These are phyloP conservation scores for Cryptotis parvus DNA, from an alignment of 2,113 vertebrate genomes.

Conservation along the genomic window DNA sequence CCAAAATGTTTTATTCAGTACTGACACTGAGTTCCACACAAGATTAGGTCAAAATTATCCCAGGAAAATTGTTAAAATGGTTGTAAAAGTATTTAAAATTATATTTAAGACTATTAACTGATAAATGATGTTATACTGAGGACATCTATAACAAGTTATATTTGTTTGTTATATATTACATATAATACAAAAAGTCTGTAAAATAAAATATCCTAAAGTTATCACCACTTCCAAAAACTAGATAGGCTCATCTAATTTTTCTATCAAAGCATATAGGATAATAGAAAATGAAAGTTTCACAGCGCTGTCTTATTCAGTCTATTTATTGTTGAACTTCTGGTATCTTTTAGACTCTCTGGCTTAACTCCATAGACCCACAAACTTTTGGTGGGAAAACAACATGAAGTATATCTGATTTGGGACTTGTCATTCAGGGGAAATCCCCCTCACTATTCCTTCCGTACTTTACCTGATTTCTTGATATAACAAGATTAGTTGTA, in stretches of 20 bases:
- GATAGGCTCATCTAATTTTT: not conserved
- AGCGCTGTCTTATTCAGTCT: not conserved
- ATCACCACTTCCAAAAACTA: not conserved
- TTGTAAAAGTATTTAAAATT: not conserved
- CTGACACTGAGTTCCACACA: not conserved
- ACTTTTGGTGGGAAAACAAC: not conserved
- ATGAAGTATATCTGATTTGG: not conserved
- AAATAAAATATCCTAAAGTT: conserved; percentile 32
- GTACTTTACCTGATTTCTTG: not conserved
- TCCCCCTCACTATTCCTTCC: not conserved
- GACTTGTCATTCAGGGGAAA: not conserved
- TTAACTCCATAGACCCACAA: conserved; percentile 1
- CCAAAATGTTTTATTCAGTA: not conserved
- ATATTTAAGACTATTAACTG: conserved; percentile 26
- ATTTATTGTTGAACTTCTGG: not conserved
- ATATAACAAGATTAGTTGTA: not conserved
- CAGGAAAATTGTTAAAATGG: not conserved
- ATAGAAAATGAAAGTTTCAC: not conserved
- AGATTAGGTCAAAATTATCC: not conserved
- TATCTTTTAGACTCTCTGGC: not conserved
- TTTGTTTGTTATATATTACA: not conserved
- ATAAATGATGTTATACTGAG: not conserved
- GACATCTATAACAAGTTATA: not conserved
- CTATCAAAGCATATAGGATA: not conserved
- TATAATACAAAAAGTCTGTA: not conserved